Evolutionary conservation across 1,140 invertebrate genomes (phyloP), one percentile per base, ranked within the genome.

Genomic region (Bombus haemorrhoidalis): DNA sequence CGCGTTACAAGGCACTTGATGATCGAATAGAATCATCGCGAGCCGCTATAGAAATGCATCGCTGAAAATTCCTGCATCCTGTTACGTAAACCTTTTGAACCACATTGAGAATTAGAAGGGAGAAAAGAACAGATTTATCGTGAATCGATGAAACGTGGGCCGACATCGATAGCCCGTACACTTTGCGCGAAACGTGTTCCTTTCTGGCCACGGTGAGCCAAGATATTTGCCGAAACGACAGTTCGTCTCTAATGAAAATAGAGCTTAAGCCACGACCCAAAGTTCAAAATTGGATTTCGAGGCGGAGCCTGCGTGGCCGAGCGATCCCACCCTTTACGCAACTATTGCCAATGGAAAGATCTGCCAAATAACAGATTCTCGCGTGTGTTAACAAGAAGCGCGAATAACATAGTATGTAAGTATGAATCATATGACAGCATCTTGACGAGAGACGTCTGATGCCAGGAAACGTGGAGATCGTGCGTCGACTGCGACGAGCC

Each of bases 221-320:
- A 39, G 41, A 32, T 72, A 74, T 83, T 72, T 72, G 81, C 81
- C 78, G 76, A 83, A 86, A 68, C 73, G 85, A 72, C 32, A n/a
- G 72, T n/a, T 28, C 85, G 47, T 8, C 64, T 69, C 22, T 76
- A 83, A 81, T 85, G 86, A 87, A 87, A 87, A 87, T 87, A 87
- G 86, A 87, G 68, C 41, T 37, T n/a, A 83, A 66, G 85, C 81
- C 82, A 80, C 86, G 37, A 25, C 83, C 75, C 82, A 85, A 85
- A 85, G 76, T 79, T 85, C 86, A 66, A 87, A 87, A 87, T 80
- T 78, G 86, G 71, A 87, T 80, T 80, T 64, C 85, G 66, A 86
- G 85, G 85, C 85, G 85, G 82, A 68, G 86, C 59, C 9, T 74
- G 82, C 69, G 75, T 69, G 76, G 39, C 75, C 83, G 10, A 18